Conservation (phyloP, 2,797 vertebrate species). For the Myotis daubentonii region DNA sequence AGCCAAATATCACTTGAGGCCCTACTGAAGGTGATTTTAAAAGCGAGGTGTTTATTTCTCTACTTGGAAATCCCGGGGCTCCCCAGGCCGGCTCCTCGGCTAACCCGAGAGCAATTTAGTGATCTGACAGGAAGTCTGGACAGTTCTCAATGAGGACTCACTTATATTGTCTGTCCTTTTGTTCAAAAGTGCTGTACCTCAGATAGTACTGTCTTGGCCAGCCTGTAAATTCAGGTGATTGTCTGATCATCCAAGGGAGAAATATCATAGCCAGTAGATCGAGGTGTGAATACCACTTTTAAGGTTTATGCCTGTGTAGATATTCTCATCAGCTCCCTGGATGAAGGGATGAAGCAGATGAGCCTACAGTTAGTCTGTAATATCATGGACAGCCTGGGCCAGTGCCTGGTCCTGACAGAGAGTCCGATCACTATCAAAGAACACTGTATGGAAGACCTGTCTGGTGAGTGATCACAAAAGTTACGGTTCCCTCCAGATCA, state of each 20-base stretch:
- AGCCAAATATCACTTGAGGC: slow-evolving; percentile 4
- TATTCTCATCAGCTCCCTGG: neutral
- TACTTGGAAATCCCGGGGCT: neutral
- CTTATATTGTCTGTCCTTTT: neutral
- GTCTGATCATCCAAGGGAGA: neutral
- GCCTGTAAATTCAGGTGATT: slow-evolving; percentile 22
- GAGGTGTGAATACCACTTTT: neutral
- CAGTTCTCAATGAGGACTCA: neutral
- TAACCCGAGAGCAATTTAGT: neutral
- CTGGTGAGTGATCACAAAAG: neutral
- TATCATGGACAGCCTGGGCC: neutral
- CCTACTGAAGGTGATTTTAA: neutral
- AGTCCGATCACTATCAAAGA: neutral
- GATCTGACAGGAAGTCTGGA: neutral
- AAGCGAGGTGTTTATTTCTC: slow-evolving; percentile 29
- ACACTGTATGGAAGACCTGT: neutral
- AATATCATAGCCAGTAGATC: neutral
- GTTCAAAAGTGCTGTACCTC: neutral
- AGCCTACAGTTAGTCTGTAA: neutral
- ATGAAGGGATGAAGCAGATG: neutral
- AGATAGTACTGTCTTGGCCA: neutral
- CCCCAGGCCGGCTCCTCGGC: neutral
- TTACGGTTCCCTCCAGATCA: neutral
- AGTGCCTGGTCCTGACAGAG: neutral
- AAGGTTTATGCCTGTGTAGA: neutral